Evolutionary conservation across 2,113 vertebrate species (phyloP), one percentile per base, ranked within the genome.

Genomic region (Caranx melampygus): DNA sequence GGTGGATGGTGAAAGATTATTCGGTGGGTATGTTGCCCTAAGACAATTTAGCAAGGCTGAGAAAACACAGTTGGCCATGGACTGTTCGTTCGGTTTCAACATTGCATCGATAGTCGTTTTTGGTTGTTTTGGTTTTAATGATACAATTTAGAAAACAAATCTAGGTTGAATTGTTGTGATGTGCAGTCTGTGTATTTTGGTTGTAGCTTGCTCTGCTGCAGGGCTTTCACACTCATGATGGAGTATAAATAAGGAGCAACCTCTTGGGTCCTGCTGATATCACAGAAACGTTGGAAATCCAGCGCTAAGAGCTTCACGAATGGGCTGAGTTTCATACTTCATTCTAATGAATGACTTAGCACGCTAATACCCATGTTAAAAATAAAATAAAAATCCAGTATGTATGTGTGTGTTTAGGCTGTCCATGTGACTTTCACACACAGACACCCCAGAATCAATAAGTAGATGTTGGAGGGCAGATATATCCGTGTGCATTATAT

Each of bases 401-500:
- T 63, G 14, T 37, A 10, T 55, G 35, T 40, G 62, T 49, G 44
- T 37, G 58, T 65, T 31, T n/a, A 52, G 26, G 37, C 54, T 33
- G 64, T 31, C 71, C 16, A 66, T 57, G 68, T 44, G 8, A 20
- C 26, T 62, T 70, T 34, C 57, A 72, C 73, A 77, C 31, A 75
- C 76, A 77, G n/a, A n/a, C 5, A 4, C 45, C 12, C 6, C 13
- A 75, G 65, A 75, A 62, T 74, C 49, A 77, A 68, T 68, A 58
- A 61, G 52, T 75, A n/a, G 42, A 81, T 58, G 58, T 51, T 65
- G 49, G 33, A 67, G 61, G 65, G 54, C 61, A 58, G 74, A 77
- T 83, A 71, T 59, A 86, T 87, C 54, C 75, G 72, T 15, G 11
- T 86, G 68, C 71, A 79, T 83, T 74, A 68, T 64, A 70, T 86